These are phyloP conservation scores for Anthophora plumipes DNA, from an alignment of 2,888 invertebrate species.

Conservation along the genomic window DNA sequence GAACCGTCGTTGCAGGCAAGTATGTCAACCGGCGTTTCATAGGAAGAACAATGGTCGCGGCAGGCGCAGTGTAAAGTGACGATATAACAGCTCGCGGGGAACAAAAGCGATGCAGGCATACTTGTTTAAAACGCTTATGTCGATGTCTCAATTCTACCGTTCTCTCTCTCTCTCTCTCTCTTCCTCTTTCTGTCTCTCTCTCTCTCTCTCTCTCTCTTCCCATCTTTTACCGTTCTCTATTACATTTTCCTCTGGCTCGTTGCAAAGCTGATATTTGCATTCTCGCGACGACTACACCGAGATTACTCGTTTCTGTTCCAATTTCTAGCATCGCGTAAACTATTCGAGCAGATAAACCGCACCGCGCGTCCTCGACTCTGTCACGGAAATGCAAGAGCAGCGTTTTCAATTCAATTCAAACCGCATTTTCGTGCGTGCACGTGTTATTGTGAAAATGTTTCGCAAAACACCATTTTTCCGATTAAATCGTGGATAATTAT, in stretches of 20 bases:
- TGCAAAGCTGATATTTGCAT: constrained; percentile 50
- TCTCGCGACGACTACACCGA: constrained; percentile 13
- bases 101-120: constrained; percentile 63
- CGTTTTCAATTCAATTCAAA: constrained; percentile 7
- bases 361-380: not conserved
- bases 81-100: constrained; percentile 56
- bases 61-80: constrained; percentile 59
- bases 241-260: constrained; percentile 30
- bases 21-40: constrained; percentile 52
- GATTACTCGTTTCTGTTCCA: constrained; percentile 27
- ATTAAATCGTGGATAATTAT: not conserved
- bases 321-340: constrained; percentile 33
- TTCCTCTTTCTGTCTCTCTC: constrained; percentile 1
- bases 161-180: constrained; percentile 23
- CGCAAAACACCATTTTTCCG: not conserved
- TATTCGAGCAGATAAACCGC: constrained; percentile 27
- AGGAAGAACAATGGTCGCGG: constrained; percentile 57
- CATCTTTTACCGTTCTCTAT: constrained; percentile 19
- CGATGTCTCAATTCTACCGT: constrained; percentile 57
- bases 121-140: constrained; percentile 67
- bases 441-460: constrained; percentile 1
- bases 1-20: constrained; percentile 51
- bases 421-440: not conserved
- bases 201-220: not conserved
- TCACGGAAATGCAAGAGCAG: constrained; percentile 5